Evolutionary conservation across 2,888 invertebrate species (phyloP).

Genomic region (Idaea biselata): DNA sequence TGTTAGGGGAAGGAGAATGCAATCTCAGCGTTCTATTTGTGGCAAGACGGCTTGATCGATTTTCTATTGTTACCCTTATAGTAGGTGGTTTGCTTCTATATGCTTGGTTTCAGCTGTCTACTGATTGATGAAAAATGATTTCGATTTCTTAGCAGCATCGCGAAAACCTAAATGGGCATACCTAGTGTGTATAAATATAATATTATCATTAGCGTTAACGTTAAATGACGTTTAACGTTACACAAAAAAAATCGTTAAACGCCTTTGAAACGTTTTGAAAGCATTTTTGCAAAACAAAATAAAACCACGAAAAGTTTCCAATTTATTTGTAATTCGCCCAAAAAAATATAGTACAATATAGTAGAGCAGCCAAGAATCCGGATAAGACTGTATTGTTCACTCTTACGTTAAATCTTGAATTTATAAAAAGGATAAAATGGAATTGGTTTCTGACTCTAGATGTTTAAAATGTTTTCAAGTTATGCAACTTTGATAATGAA

Average conservation of each 20-base stretch:
- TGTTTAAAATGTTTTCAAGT: neutral
- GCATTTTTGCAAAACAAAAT: neutral
- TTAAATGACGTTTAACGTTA: too few relatives aligned
- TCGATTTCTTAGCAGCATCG: too few relatives aligned
- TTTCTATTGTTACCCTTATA: conserved; percentile 23
- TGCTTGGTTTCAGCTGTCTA: neutral
- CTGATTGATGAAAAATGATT: neutral
- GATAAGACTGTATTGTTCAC: conserved; percentile 1
- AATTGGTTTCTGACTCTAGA: neutral
- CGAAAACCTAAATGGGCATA: too few relatives aligned
- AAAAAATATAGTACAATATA: neutral
- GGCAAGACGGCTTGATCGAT: conserved; percentile 27
- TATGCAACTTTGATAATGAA: neutral
- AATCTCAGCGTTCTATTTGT: conserved; percentile 29
- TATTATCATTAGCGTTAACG: too few relatives aligned
- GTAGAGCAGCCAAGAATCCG: neutral
- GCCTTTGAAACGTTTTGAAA: too few relatives aligned
- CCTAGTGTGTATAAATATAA: too few relatives aligned
- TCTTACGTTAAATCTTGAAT: neutral
- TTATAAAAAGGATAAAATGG: neutral
- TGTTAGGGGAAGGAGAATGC: conserved; percentile 24
- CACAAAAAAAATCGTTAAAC: too few relatives aligned
- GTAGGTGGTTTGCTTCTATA: neutral
- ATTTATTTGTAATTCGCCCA: neutral
- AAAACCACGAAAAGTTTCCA: neutral